Evolutionary conservation across 2,797 vertebrate species (phyloP).

Genomic region (Anabacerthia variegaticeps): DNA sequence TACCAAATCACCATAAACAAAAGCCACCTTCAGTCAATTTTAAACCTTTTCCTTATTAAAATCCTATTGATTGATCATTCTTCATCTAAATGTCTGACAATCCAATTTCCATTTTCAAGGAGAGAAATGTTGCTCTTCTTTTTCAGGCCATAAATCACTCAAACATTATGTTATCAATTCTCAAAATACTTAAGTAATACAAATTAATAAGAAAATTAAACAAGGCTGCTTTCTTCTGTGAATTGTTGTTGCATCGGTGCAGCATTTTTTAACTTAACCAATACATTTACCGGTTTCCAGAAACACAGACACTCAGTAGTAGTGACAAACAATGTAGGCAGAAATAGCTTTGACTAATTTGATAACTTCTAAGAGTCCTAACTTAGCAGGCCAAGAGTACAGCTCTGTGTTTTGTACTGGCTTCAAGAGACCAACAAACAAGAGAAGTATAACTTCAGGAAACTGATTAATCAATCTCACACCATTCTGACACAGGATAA

Average conservation of each 20-base stretch:
- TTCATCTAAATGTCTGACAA: constrained; percentile 63
- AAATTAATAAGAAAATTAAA: constrained; percentile 53
- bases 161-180: constrained; percentile 29
- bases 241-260: neutral
- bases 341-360: constrained; percentile 3
- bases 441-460: neutral
- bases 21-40: constrained; percentile 65
- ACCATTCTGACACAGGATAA: neutral
- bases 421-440: neutral
- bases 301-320: neutral
- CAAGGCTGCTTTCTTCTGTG: neutral
- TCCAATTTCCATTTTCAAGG: constrained; percentile 58
- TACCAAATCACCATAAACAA: constrained; percentile 63
- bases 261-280: neutral
- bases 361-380: neutral
- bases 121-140: neutral
- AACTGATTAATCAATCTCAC: neutral
- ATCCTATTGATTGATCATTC: constrained; percentile 66
- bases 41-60: constrained; percentile 62
- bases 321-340: neutral
- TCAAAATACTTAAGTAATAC: constrained; percentile 36
- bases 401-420: neutral
- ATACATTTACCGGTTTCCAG: neutral
- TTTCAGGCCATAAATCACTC: constrained; percentile 55
- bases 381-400: neutral